Evolutionary conservation across 2,888 invertebrate genomes (phyloP), one percentile per base, ranked within the genome.

Genomic region (Dryobotodes eremita): DNA sequence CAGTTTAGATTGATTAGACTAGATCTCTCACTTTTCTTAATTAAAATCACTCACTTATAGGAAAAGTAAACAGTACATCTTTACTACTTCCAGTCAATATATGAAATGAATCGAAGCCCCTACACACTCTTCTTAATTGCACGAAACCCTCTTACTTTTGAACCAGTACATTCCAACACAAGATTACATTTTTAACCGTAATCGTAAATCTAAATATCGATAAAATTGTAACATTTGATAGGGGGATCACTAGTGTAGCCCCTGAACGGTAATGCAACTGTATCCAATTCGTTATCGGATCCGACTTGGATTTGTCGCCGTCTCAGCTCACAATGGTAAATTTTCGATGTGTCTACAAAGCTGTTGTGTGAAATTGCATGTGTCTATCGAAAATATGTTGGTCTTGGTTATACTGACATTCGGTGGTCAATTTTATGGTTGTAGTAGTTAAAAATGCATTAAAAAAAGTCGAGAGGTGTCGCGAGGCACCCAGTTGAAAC

Each of bases 241-340:
- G 86, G 82, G 31, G 79, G 91, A 90, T 80, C 91, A 89, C 91
- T 92, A 91, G 84, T 86, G 79, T 82, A 85, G 86, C 90, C 88
- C 89, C 90, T 76, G 71, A 90, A 86, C 90, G 89, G 93, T 93
- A 94, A 93, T 95, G 92, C 93, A 93, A 93, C 94, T 92, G 93
- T 93, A 94, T 95, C 94, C 95, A 95, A 95, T 95, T 95, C 93
- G 95, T 94, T 95, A 95, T 95, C 93, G 92, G 91, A 92, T 92
- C 91, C 93, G 92, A 93, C 92, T 91, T 90, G 93, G 93, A 94
- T 95, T 95, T 94, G 94, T 94, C 92, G 94, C 92, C 93, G 91
- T 93, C 92, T 92, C 87, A 91, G 91, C 89, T 91, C 91, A 90
- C 91, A 91, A 90, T 92, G 84, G 91, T 92, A 91, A 91, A 93